These are phyloP conservation scores for Tolmerus cingulatus DNA, from an alignment of 2,888 invertebrate species.

Conservation along the genomic window DNA sequence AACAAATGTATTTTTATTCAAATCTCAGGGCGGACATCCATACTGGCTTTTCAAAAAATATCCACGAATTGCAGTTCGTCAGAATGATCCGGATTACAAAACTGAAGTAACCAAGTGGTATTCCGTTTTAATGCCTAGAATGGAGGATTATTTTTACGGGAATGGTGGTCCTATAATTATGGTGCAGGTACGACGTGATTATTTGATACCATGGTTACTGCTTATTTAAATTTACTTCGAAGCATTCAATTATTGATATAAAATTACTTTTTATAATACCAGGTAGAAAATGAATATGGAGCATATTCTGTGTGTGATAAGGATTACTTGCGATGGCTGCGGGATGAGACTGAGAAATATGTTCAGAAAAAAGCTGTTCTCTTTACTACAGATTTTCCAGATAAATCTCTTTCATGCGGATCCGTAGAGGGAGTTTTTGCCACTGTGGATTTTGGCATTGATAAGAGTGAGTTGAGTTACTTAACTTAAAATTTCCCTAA, in stretches of 20 bases:
- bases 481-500: not conserved
- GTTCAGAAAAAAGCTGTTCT: conserved; percentile 66
- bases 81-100: conserved; percentile 69
- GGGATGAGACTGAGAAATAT: conserved; percentile 68
- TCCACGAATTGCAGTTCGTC: conserved; percentile 71
- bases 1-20: not conserved
- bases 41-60: conserved; percentile 72
- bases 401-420: conserved; percentile 68
- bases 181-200: conserved; percentile 70
- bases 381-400: conserved; percentile 83
- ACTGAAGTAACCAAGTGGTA: conserved; percentile 67
- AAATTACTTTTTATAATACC: not conserved
- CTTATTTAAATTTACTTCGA: not conserved
- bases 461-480: conserved; percentile 58
- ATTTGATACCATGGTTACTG: not conserved
- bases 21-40: conserved; percentile 76
- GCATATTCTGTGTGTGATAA: conserved; percentile 77
- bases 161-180: conserved; percentile 88
- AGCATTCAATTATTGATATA: too few relatives aligned
- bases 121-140: conserved; percentile 64
- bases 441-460: conserved; percentile 78
- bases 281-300: conserved; percentile 89
- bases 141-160: conserved; percentile 65
- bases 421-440: conserved; percentile 75
- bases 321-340: conserved; percentile 72